phyloP scores from a whole-genome alignment of 2,113 vertebrate genomes.

The Polyodon spathula region DNA sequence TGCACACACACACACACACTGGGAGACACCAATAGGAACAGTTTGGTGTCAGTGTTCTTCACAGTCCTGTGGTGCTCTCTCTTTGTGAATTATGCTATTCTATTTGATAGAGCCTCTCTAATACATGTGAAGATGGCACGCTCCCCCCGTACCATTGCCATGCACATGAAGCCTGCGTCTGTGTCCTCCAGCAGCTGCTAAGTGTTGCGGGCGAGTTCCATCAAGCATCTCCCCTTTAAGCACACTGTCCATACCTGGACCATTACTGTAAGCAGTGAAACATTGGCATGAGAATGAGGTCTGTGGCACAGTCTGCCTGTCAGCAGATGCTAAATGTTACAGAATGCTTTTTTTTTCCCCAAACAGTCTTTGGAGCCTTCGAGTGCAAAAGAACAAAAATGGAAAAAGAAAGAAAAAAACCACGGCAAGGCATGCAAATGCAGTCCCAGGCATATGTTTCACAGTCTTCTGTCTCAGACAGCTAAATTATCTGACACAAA shows the following conservation, averaged over 20 bases:
- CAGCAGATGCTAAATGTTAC: conserved; percentile 6
- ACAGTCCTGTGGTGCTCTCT: too few species aligned
- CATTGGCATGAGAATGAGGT: conserved; percentile 4
- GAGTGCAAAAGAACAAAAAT: not conserved
- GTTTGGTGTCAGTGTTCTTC: too few species aligned
- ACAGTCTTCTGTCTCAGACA: conserved; percentile 27
- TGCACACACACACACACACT: too few species aligned
- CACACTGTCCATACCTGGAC: not conserved
- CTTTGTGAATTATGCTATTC: too few species aligned
- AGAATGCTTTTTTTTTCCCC: not conserved
- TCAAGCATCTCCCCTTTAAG: not conserved
- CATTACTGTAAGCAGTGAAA: not conserved
- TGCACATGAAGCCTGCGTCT: conserved; percentile 7
- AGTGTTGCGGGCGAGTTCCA: conserved; percentile 18
- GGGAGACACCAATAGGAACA: too few species aligned
- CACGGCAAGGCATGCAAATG: conserved; percentile 16
- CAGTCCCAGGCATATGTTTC: conserved; percentile 18
- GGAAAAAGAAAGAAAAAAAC: too few species aligned
- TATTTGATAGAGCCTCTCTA: too few species aligned
- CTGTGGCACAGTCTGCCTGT: not conserved
- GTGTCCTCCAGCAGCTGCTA: conserved; percentile 13
- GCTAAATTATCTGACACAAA: conserved; percentile 44
- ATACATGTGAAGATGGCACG: too few species aligned
- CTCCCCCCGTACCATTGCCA: too few species aligned
- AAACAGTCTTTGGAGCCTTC: not conserved